Conservation (phyloP, 2,888 invertebrate species). For the Metellina segmentata region DNA sequence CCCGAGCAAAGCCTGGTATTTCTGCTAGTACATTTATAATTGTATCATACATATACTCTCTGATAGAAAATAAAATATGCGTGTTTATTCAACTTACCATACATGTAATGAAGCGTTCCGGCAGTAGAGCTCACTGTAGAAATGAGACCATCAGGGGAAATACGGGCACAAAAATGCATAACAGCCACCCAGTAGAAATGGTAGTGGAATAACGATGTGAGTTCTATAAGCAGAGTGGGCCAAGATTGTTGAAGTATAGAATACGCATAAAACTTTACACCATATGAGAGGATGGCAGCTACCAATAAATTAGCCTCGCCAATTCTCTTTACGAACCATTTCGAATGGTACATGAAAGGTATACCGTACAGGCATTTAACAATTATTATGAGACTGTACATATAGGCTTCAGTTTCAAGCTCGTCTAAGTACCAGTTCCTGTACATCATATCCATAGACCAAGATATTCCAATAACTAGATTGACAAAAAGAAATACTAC, state of each 20-base stretch:
- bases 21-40: too few relatives aligned
- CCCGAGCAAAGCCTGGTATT: too few relatives aligned
- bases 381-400: neutral
- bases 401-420: neutral
- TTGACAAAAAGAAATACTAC: neutral
- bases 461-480: neutral
- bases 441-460: neutral
- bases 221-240: neutral
- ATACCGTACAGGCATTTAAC: neutral
- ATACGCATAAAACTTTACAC: neutral
- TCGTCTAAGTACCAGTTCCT: neutral
- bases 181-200: neutral
- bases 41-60: too few relatives aligned
- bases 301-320: neutral
- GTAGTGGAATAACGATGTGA: neutral
- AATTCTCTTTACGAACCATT: neutral
- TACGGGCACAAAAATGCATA: neutral
- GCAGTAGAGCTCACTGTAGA: neutral
- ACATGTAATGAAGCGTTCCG: neutral
- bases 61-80: too few relatives aligned
- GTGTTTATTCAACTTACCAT: slow-evolving; percentile 11
- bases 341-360: neutral
- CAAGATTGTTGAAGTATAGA: neutral
- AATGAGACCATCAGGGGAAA: neutral
- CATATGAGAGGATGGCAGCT: neutral